Evolutionary conservation across 1,140 invertebrate genomes (phyloP).

Genomic region (Belonocnema kinseyi): DNA sequence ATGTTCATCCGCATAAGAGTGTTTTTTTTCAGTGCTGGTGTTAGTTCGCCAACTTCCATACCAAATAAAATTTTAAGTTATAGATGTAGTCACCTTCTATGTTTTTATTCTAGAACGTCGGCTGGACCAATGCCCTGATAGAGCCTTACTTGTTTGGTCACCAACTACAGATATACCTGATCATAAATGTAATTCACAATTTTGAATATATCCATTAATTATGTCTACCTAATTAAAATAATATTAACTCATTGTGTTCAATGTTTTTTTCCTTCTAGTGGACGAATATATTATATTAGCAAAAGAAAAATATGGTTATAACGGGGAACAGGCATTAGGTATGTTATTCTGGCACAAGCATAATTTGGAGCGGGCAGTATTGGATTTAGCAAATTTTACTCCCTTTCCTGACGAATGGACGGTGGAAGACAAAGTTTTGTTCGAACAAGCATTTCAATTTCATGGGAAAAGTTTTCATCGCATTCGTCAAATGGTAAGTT

Average conservation of each 20-base stretch:
- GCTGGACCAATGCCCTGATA: constrained; percentile 79
- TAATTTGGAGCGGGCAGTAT: constrained; percentile 92
- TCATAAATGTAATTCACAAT: constrained; percentile 83
- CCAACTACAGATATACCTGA: constrained; percentile 92
- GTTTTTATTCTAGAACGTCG: constrained; percentile 65
- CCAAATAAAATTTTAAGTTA: not conserved
- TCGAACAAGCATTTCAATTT: constrained; percentile 98
- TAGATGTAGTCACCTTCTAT: not conserved
- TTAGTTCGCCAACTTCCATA: too few species aligned
- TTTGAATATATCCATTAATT: constrained; percentile 23
- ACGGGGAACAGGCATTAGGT: constrained; percentile 96
- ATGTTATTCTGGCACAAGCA: constrained; percentile 99
- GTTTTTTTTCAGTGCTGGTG: too few species aligned
- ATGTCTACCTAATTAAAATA: too few species aligned
- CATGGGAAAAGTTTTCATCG: constrained; percentile 98
- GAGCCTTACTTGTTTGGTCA: constrained; percentile 96
- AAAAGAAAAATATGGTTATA: constrained; percentile 99
- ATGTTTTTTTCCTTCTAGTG: constrained; percentile 79
- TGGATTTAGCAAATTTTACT: constrained; percentile 97
- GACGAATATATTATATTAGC: constrained; percentile 96
- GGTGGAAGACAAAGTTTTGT: constrained; percentile 97
- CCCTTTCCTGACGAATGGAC: constrained; percentile 99
- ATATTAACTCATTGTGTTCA: too few species aligned
- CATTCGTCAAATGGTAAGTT: constrained; percentile 95
- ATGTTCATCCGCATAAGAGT: too few species aligned